Evolutionary conservation across 2,888 invertebrate genomes (phyloP).

Genomic region (Drosophila acutilabella): DNA sequence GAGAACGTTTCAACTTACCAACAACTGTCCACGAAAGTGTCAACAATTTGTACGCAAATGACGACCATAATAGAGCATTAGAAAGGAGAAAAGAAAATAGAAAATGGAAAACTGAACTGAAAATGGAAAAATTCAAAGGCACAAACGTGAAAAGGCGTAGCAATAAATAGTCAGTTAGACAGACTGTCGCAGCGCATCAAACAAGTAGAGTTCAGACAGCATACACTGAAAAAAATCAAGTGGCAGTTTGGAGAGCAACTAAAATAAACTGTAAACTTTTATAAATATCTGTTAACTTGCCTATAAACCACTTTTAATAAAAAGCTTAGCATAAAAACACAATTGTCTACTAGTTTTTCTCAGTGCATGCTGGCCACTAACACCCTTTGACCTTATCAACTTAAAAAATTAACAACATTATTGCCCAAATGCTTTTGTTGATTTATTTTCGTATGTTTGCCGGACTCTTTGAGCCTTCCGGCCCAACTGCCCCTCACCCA

Average conservation of each 20-base stretch:
- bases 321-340: too few relatives aligned
- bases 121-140: neutral
- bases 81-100: constrained; percentile 39
- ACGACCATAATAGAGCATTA: constrained; percentile 60
- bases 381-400: constrained; percentile 63
- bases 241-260: neutral
- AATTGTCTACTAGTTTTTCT: too few relatives aligned
- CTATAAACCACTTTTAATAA: too few relatives aligned
- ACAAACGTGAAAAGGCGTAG: constrained; percentile 44
- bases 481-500: neutral
- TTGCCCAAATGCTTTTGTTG: constrained; percentile 70
- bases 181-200: constrained; percentile 44
- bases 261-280: neutral
- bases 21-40: constrained; percentile 61
- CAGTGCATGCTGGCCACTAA: constrained; percentile 30
- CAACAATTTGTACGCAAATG: constrained; percentile 75
- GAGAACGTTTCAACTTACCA: constrained; percentile 47
- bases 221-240: constrained; percentile 20
- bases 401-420: constrained; percentile 81
- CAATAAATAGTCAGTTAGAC: constrained; percentile 11
- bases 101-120: constrained; percentile 9
- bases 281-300: too few relatives aligned
- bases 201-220: constrained; percentile 7
- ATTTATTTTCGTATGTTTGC: constrained; percentile 54
- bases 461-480: constrained; percentile 45